phyloP scores from a whole-genome alignment of 2,113 vertebrate genomes.

The Paramisgurnus dabryanus region DNA sequence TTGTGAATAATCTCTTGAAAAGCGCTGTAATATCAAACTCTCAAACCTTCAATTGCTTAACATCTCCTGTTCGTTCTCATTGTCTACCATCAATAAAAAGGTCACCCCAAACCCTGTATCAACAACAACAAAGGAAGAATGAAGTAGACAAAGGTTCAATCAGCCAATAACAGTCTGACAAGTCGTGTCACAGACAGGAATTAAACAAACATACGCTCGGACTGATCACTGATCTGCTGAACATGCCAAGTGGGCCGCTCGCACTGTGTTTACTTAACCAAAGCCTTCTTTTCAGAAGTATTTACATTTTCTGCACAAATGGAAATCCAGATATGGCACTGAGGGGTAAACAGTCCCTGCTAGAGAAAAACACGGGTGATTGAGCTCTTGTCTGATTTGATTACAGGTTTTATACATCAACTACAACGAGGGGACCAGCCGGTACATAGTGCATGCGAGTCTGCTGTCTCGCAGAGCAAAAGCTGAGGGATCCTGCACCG shows the following conservation, averaged over 20 bases:
- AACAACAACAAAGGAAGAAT: neutral
- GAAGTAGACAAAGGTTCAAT: constrained; percentile 19
- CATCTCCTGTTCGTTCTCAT: neutral
- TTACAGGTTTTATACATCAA: constrained; percentile 62
- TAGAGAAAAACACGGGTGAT: constrained; percentile 48
- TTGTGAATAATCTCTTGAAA: constrained; percentile 7
- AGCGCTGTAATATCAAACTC: neutral
- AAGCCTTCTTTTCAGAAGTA: constrained; percentile 41
- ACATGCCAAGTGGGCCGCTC: constrained; percentile 36
- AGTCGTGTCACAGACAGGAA: constrained; percentile 32
- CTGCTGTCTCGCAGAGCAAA: constrained; percentile 35
- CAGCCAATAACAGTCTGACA: constrained; percentile 19
- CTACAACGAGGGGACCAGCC: constrained; percentile 42
- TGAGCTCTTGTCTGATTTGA: constrained; percentile 60
- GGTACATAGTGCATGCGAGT: constrained; percentile 15
- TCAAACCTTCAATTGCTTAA: neutral
- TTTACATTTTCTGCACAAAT: constrained; percentile 59
- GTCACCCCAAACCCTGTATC: neutral
- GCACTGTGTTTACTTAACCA: constrained; percentile 45
- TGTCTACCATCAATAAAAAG: neutral
- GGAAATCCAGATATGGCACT: constrained; percentile 51
- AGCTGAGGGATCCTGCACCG: constrained; percentile 43
- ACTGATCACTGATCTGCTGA: constrained; percentile 37
- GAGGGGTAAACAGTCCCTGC: constrained; percentile 52
- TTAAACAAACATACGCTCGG: constrained; percentile 33